Percentiles rank a stretch among this genome's conserved stretches.
Conservation (phyloP, 2,797 vertebrate species). For the Nyctalus aviator region DNA sequence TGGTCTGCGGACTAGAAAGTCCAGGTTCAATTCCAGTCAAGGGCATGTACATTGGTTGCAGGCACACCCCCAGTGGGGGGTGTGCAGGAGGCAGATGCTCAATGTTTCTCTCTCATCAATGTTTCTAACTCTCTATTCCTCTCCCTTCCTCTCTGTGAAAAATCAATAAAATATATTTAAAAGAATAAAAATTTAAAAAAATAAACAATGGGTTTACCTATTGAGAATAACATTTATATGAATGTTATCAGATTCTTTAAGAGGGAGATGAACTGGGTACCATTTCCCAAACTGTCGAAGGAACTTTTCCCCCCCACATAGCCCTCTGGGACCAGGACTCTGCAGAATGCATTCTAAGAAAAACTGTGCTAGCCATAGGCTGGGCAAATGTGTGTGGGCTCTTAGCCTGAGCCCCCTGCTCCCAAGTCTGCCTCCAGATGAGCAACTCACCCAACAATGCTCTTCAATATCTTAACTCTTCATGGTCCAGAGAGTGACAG, state of each 20-base stretch:
- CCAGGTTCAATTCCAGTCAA: no score
- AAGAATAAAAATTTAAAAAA: no score
- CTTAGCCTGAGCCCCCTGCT: neutral
- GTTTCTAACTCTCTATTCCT: no score
- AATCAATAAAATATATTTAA: no score
- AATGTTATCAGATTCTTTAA: neutral
- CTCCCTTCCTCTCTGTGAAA: no score
- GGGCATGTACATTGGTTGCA: no score
- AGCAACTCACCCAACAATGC: neutral
- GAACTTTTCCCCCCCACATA: neutral
- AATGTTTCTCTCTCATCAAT: no score
- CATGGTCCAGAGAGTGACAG: neutral
- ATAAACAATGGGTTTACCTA: neutral
- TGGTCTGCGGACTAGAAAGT: no score
- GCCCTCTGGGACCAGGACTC: neutral
- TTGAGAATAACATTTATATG: neutral
- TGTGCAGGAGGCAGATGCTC: no score
- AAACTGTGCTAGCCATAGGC: neutral
- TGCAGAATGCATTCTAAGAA: neutral
- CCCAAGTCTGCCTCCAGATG: neutral
- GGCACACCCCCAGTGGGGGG: no score
- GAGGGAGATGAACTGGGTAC: no score
- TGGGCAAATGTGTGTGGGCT: neutral
- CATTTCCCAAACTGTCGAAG: neutral
- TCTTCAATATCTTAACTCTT: neutral